phyloP scores from a whole-genome alignment of 2,888 invertebrate species.

The Xylota sylvarum region DNA sequence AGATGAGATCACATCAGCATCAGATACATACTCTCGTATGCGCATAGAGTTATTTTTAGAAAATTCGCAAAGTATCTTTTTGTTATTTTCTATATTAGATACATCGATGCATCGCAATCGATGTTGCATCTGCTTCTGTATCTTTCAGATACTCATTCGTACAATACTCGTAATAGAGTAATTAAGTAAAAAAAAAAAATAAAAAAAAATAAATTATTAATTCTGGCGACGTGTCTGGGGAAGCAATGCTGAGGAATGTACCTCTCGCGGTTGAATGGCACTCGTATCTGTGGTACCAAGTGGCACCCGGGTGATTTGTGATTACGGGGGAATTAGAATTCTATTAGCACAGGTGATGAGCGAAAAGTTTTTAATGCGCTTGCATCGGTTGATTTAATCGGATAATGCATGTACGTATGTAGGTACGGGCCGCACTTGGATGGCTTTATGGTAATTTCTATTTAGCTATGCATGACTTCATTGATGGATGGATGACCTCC shows the following conservation, averaged over 20 bases:
- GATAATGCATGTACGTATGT: neutral
- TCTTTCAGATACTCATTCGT: constrained; percentile 21
- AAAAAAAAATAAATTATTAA: constrained; percentile 45
- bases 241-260: constrained; percentile 12
- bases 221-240: constrained; percentile 40
- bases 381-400: constrained; percentile 22
- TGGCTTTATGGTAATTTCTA: constrained; percentile 36
- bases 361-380: constrained; percentile 5
- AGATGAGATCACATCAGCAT: constrained; percentile 40
- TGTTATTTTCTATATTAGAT: neutral
- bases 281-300: constrained; percentile 16
- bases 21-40: constrained; percentile 17
- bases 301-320: constrained; percentile 8
- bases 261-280: constrained; percentile 14
- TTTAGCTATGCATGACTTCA: constrained; percentile 62
- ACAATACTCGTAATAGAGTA: no score
- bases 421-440: neutral
- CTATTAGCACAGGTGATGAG: constrained; percentile 43
- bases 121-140: constrained; percentile 35
- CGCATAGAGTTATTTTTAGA: constrained; percentile 35
- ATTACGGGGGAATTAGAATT: constrained; percentile 43
- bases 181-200: constrained; percentile 24
- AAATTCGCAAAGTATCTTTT: constrained; percentile 6
- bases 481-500: constrained; percentile 36
- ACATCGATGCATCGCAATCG: neutral